Evolutionary conservation across 2,888 invertebrate species (phyloP).

Genomic region (Neoaliturus tenellus): DNA sequence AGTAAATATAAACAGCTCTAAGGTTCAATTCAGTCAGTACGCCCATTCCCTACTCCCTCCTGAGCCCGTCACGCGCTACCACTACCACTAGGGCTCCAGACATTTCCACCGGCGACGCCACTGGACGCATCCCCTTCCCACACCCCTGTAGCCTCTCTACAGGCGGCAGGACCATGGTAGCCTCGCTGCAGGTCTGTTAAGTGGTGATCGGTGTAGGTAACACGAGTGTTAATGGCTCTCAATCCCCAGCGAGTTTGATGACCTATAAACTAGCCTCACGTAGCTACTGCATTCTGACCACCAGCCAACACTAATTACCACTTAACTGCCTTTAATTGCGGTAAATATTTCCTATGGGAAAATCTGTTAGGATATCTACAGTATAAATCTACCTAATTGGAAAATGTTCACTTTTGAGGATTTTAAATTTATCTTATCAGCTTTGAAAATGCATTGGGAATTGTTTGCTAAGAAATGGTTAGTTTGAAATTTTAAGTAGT

Average conservation of each 20-base stretch:
- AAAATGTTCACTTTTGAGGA: neutral
- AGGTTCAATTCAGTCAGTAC: too few relatives aligned
- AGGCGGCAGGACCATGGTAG: too few relatives aligned
- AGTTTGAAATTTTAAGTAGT: neutral
- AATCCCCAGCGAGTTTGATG: constrained; percentile 7
- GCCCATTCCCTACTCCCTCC: too few relatives aligned
- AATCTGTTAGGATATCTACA: neutral
- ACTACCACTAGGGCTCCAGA: too few relatives aligned
- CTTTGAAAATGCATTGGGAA: neutral
- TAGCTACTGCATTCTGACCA: constrained; percentile 16
- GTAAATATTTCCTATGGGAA: constrained; percentile 28
- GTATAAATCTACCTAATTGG: neutral
- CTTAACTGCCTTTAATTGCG: constrained; percentile 3
- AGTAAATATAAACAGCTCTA: too few relatives aligned
- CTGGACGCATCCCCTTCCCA: too few relatives aligned
- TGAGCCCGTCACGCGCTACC: too few relatives aligned
- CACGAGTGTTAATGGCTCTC: neutral
- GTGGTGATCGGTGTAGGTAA: constrained; percentile 17
- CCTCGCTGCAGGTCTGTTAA: neutral
- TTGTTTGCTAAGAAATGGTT: neutral
- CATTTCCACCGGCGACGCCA: too few relatives aligned
- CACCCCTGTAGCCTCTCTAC: neutral
- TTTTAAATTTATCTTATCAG: neutral
- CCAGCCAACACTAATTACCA: neutral
- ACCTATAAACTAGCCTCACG: constrained; percentile 10